phyloP scores from a whole-genome alignment of 2,113 vertebrate genomes.

The Chaetodon auriga region DNA sequence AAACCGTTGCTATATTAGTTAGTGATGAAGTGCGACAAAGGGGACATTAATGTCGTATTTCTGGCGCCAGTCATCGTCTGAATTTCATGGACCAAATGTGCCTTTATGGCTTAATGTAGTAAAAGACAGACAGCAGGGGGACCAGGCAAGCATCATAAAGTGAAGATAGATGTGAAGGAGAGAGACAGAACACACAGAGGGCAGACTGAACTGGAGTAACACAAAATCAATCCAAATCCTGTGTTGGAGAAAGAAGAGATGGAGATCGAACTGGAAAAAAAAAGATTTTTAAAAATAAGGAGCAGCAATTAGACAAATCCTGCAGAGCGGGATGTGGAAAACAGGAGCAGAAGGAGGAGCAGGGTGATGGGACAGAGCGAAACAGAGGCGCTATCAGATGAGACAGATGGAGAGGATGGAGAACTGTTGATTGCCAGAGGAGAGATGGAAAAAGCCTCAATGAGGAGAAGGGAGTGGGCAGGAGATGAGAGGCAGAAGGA shows the following conservation, averaged over 20 bases:
- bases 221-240: constrained; percentile 38
- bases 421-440: constrained; percentile 46
- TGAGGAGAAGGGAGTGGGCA: constrained; percentile 27
- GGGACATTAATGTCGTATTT: neutral
- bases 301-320: neutral
- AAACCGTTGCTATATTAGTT: neutral
- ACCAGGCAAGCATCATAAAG: neutral
- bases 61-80: neutral
- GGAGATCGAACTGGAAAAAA: neutral
- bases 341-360: neutral
- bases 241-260: constrained; percentile 7
- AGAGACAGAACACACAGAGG: neutral
- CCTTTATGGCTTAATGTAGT: neutral
- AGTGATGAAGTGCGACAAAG: neutral
- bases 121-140: neutral
- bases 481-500: constrained; percentile 40
- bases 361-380: constrained; percentile 29
- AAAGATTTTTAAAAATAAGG: neutral
- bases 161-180: neutral
- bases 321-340: neutral
- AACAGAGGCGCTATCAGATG: constrained; percentile 48
- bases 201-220: neutral
- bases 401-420: constrained; percentile 63
- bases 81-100: neutral
- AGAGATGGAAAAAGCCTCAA: constrained; percentile 38